Evolutionary conservation across 1,140 invertebrate species (phyloP).

Genomic region (Lordiphosa clarofinis): DNA sequence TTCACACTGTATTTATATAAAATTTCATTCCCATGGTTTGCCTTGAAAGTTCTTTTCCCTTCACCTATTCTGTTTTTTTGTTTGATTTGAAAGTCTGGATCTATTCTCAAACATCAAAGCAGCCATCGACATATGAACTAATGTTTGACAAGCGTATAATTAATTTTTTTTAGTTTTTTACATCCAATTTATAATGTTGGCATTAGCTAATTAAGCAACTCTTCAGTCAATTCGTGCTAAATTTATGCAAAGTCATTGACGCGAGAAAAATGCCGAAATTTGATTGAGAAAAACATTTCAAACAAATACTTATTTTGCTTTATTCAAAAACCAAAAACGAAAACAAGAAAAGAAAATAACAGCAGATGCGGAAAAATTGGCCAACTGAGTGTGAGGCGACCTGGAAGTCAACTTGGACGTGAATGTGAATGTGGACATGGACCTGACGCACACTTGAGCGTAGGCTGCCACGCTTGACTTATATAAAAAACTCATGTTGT

Average conservation of each 20-base stretch:
- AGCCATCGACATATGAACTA: too few relatives aligned
- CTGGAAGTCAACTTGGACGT: conserved; percentile 63
- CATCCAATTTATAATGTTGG: too few relatives aligned
- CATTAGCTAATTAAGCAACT: conserved; percentile 34
- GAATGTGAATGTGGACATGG: conserved; percentile 48
- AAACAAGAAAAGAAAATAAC: conserved; percentile 33
- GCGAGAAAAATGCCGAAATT: conserved; percentile 39
- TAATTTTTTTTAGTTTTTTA: too few relatives aligned
- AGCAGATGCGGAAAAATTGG: conserved; percentile 67
- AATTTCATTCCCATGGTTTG: too few relatives aligned
- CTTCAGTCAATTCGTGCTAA: conserved; percentile 43
- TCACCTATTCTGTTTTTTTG: too few relatives aligned
- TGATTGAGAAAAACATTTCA: conserved; percentile 22
- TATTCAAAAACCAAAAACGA: conserved; percentile 18
- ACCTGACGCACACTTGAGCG: conserved; percentile 49
- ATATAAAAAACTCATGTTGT: conserved; percentile 57
- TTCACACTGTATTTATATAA: too few relatives aligned
- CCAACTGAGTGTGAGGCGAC: conserved; percentile 44
- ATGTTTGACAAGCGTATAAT: too few relatives aligned
- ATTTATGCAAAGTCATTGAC: conserved; percentile 53
- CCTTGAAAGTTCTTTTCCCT: too few relatives aligned
- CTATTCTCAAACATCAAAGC: too few relatives aligned
- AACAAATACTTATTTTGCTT: conserved; percentile 1
- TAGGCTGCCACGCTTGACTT: conserved; percentile 57
- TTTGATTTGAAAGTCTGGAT: too few relatives aligned